Evolutionary conservation across 2,113 vertebrate species (phyloP).

Genomic region (Nibea albiflora): DNA sequence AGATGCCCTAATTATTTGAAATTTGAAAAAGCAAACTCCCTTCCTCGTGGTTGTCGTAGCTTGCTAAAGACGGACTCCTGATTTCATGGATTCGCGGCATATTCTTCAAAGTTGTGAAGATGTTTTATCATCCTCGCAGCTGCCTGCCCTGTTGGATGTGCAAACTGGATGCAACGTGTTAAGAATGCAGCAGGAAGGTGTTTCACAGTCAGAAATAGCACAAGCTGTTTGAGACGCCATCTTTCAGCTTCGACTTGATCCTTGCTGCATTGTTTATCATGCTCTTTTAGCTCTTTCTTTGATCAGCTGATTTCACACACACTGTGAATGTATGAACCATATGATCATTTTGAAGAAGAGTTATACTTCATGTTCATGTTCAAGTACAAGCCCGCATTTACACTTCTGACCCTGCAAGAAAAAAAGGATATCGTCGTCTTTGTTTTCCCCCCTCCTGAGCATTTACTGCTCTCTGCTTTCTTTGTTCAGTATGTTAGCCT

Average conservation of each 20-base stretch:
- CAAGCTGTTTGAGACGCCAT: slow-evolving; percentile 21
- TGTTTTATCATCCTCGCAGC: slow-evolving; percentile 20
- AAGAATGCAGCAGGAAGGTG: slow-evolving; percentile 36
- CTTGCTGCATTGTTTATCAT: slow-evolving; percentile 31
- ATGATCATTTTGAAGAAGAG: slow-evolving; percentile 12
- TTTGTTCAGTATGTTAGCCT: slow-evolving; percentile 14
- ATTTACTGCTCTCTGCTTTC: not conserved
- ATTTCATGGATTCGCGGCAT: slow-evolving; percentile 10
- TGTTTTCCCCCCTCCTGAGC: not conserved
- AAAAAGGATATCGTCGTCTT: slow-evolving; percentile 29
- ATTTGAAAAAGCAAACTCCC: not conserved
- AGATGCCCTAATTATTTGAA: slow-evolving; percentile 41
- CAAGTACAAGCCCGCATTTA: not conserved
- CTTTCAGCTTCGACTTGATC: slow-evolving; percentile 26
- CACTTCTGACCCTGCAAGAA: slow-evolving; percentile 12
- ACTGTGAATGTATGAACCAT: slow-evolving; percentile 30
- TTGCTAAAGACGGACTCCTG: slow-evolving; percentile 5
- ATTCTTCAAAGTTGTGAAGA: slow-evolving; percentile 9
- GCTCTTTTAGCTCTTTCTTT: slow-evolving; percentile 17
- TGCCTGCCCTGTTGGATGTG: slow-evolving; percentile 23
- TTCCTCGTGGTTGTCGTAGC: not conserved
- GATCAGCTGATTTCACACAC: slow-evolving; percentile 41
- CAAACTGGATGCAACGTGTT: slow-evolving; percentile 27
- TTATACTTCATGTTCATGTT: slow-evolving; percentile 17
- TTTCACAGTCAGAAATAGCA: slow-evolving; percentile 40